These are phyloP conservation scores for Agrochola circellaris DNA, from an alignment of 2,888 invertebrate species.

Conservation along the genomic window DNA sequence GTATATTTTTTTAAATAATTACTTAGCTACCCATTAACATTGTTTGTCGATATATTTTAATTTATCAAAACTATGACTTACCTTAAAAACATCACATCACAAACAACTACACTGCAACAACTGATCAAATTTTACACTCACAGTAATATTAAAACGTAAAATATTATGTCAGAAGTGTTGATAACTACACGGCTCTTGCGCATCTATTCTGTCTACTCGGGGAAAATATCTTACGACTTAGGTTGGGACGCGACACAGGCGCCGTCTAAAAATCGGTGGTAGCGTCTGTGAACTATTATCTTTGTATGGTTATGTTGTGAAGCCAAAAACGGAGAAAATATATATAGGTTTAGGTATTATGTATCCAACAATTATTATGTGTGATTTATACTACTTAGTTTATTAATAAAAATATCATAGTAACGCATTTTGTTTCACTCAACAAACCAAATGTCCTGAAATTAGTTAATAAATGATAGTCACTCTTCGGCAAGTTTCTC, in stretches of 20 bases:
- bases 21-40: slow-evolving; percentile 47
- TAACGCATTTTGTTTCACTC: slow-evolving; percentile 25
- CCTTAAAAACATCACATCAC: slow-evolving; percentile 50
- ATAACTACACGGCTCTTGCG: slow-evolving; percentile 49
- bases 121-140: slow-evolving; percentile 24
- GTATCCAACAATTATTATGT: slow-evolving; percentile 45
- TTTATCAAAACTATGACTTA: slow-evolving; percentile 48
- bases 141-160: slow-evolving; percentile 48
- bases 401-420: slow-evolving; percentile 29
- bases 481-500: slow-evolving; percentile 5
- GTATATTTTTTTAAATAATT: slow-evolving; percentile 49
- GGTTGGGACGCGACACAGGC: slow-evolving; percentile 42
- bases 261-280: slow-evolving; percentile 47
- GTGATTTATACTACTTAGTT: slow-evolving; percentile 44
- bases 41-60: slow-evolving; percentile 49
- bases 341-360: slow-evolving; percentile 44
- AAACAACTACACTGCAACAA: slow-evolving; percentile 51
- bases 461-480: slow-evolving; percentile 28
- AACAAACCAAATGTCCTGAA: slow-evolving; percentile 27
- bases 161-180: slow-evolving; percentile 48
- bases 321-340: slow-evolving; percentile 44
- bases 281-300: slow-evolving; percentile 47
- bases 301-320: slow-evolving; percentile 42
- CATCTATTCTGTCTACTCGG: slow-evolving; percentile 48
- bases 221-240: slow-evolving; percentile 46